Evolutionary conservation across 2,797 vertebrate genomes (phyloP).

Genomic region (Cetoscarus ocellatus): DNA sequence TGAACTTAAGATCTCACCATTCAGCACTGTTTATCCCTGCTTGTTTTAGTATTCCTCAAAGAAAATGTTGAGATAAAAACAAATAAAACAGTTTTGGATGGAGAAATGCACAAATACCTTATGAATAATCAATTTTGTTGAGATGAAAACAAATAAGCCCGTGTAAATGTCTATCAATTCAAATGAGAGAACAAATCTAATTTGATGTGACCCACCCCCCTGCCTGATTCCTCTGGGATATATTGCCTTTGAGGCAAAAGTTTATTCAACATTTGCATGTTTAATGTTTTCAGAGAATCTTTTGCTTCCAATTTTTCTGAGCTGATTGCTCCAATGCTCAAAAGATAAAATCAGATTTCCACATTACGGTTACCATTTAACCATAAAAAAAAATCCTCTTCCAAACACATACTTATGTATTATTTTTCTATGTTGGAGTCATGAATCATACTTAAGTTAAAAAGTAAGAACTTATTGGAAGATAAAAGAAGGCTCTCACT

Average conservation of each 20-base stretch:
- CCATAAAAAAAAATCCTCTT: neutral
- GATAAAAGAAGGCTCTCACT: constrained; percentile 25
- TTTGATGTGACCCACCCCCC: constrained; percentile 62
- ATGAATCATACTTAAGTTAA: constrained; percentile 17
- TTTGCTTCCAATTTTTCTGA: constrained; percentile 11
- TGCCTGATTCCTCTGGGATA: constrained; percentile 32
- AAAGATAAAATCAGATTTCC: constrained; percentile 13
- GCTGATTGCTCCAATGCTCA: neutral
- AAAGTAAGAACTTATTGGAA: constrained; percentile 16
- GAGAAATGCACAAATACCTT: neutral
- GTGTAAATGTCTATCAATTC: constrained; percentile 34
- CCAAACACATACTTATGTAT: neutral
- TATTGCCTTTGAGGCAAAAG: constrained; percentile 60
- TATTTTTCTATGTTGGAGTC: neutral
- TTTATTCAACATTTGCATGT: constrained; percentile 64
- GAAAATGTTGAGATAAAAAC: constrained; percentile 16
- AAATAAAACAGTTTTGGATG: constrained; percentile 4
- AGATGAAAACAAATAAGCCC: neutral
- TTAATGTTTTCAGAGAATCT: constrained; percentile 49
- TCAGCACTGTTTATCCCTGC: neutral
- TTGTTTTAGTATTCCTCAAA: constrained; percentile 5
- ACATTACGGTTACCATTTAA: neutral
- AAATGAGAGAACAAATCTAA: constrained; percentile 59
- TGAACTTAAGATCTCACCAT: constrained; percentile 12
- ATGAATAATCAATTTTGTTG: constrained; percentile 8